Conservation (phyloP, 2,113 vertebrate species). For the Amia ocellicauda region DNA sequence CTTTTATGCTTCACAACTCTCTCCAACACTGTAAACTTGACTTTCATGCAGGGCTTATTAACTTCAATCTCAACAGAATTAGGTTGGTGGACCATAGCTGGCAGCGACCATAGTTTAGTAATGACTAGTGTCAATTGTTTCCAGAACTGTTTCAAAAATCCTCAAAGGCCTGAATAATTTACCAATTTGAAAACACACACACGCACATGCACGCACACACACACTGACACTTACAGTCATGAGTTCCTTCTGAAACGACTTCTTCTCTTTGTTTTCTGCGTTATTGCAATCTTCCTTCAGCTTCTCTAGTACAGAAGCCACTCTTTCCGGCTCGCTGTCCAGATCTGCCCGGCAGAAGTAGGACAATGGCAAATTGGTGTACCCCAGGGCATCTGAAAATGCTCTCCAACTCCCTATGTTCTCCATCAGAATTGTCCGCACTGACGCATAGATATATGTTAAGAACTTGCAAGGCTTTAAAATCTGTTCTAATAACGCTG, state of each 20-base stretch:
- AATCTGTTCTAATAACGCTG: constrained; percentile 83
- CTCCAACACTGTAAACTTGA: constrained; percentile 20
- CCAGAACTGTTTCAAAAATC: neutral
- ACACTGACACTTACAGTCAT: constrained; percentile 73
- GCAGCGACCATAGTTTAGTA: constrained; percentile 23
- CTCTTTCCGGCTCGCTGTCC: constrained; percentile 86
- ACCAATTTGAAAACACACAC: constrained; percentile 11
- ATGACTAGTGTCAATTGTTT: constrained; percentile 4
- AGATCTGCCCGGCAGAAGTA: constrained; percentile 86
- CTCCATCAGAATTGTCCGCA: constrained; percentile 92
- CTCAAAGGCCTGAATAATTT: neutral
- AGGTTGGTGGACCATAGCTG: constrained; percentile 31
- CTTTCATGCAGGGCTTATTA: constrained; percentile 47
- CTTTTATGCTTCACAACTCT: constrained; percentile 35
- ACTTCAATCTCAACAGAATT: constrained; percentile 41
- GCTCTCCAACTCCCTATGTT: constrained; percentile 88
- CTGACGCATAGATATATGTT: constrained; percentile 93
- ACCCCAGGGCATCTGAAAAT: constrained; percentile 87
- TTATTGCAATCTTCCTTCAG: constrained; percentile 95
- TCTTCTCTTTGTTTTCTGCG: constrained; percentile 79
- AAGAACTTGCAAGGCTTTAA: constrained; percentile 91
- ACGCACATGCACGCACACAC: neutral
- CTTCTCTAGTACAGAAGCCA: constrained; percentile 88
- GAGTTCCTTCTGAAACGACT: constrained; percentile 96
- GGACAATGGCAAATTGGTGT: constrained; percentile 73